These are phyloP conservation scores for Drosophila lacteicornis DNA, from an alignment of 1,140 invertebrate genomes.

Conservation along the genomic window DNA sequence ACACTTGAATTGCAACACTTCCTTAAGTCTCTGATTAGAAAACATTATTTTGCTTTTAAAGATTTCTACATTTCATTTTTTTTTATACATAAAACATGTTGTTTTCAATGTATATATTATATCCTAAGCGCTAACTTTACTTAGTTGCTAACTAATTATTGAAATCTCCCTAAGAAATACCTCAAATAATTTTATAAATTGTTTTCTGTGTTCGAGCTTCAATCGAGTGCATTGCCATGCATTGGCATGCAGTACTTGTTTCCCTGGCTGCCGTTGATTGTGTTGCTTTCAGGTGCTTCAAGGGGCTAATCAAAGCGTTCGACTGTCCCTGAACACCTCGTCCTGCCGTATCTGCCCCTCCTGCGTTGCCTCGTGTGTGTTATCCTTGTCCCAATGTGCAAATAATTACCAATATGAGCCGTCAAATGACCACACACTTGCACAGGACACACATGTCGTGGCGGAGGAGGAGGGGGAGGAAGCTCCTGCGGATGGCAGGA, in stretches of 20 bases:
- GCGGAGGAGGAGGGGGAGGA: slow-evolving; percentile 12
- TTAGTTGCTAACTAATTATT: too few relatives aligned
- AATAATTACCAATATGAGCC: slow-evolving; percentile 81
- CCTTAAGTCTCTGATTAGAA: too few relatives aligned
- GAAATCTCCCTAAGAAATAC: not conserved
- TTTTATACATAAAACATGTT: too few relatives aligned
- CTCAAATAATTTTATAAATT: not conserved
- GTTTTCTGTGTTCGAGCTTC: slow-evolving; percentile 5
- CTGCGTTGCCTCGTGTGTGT: slow-evolving; percentile 8
- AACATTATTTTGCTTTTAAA: not conserved
- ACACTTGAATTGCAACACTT: too few relatives aligned
- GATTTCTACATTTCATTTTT: not conserved
- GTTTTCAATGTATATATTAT: not conserved
- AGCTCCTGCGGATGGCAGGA: slow-evolving; percentile 44
- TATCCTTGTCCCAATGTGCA: slow-evolving; percentile 55
- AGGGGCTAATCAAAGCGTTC: slow-evolving; percentile 60
- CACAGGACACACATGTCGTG: slow-evolving; percentile 14
- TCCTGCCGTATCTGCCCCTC: not conserved
- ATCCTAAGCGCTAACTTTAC: not conserved
- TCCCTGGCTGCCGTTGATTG: slow-evolving; percentile 20
- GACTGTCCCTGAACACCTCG: slow-evolving; percentile 28
- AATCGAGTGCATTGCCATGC: slow-evolving; percentile 32
- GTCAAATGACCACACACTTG: slow-evolving; percentile 65
- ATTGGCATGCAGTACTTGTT: slow-evolving; percentile 50
- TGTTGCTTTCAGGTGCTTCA: slow-evolving; percentile 19